Conservation (phyloP, 2,888 invertebrate species). For the Cephus spinipes region DNA sequence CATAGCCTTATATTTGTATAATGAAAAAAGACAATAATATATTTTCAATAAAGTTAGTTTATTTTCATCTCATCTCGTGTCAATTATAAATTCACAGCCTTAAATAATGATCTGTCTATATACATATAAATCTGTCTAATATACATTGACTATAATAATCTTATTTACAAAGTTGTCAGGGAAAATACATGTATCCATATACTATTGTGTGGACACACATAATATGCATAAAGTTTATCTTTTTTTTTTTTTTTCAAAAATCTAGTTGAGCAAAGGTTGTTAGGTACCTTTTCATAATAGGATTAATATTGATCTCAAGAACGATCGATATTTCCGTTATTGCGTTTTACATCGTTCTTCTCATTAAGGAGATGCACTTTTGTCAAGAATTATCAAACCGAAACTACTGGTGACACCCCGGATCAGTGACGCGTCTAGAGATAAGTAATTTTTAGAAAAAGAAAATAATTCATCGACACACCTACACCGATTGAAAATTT, state of each 20-base stretch:
- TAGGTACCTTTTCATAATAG: neutral
- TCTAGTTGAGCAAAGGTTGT: neutral
- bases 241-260: neutral
- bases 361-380: neutral
- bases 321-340: neutral
- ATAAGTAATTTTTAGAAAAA: neutral
- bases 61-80: constrained; percentile 39
- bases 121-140: constrained; percentile 16
- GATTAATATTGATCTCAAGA: neutral
- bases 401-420: no score
- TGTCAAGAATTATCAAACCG: neutral
- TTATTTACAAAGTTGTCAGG: constrained; percentile 7
- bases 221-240: neutral
- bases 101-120: constrained; percentile 26
- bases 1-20: no score
- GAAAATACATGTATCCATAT: neutral
- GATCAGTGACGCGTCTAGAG: no score
- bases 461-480: neutral
- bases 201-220: neutral
- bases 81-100: constrained; percentile 57
- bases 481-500: neutral
- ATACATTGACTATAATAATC: neutral
- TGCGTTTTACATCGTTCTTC: neutral
- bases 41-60: constrained; percentile 34
- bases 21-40: neutral